A percentile compares a stretch with the other conserved stretches of the same genome.
phyloP scores from a whole-genome alignment of 2,888 invertebrate genomes.

The Orthosia gothica region DNA sequence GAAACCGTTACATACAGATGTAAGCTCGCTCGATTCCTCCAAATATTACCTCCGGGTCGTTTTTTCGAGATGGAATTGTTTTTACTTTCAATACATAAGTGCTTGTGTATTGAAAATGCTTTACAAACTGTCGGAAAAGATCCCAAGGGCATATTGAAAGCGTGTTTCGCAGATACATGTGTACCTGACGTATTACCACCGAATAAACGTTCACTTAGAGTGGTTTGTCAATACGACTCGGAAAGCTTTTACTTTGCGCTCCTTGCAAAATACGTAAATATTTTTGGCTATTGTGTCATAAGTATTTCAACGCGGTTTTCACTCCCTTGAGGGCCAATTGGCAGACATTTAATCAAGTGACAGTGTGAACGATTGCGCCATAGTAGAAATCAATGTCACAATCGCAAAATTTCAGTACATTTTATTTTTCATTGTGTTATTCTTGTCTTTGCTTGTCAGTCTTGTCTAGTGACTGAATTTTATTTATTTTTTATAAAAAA shows the following conservation, averaged over 20 bases:
- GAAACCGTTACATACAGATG: no score
- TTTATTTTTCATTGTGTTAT: not conserved
- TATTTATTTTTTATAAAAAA: no score
- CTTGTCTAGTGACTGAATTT: no score
- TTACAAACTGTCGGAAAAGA: conserved; percentile 71
- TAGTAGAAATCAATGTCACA: conserved; percentile 11
- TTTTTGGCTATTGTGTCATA: conserved; percentile 45
- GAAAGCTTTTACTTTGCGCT: conserved; percentile 79
- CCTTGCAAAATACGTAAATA: conserved; percentile 63
- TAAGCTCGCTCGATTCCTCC: conserved; percentile 30
- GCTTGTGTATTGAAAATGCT: conserved; percentile 71
- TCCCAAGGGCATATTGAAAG: conserved; percentile 75
- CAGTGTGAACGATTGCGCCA: conserved; percentile 12
- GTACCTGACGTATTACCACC: conserved; percentile 75
- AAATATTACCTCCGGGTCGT: conserved; percentile 70
- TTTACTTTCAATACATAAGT: conserved; percentile 71
- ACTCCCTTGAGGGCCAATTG: conserved; percentile 7
- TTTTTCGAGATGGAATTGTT: conserved; percentile 68
- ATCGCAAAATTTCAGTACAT: not conserved
- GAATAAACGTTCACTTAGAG: conserved; percentile 80
- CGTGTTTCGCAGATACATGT: conserved; percentile 72
- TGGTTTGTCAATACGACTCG: conserved; percentile 83
- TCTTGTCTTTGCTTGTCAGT: not conserved
- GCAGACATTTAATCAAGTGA: conserved; percentile 29
- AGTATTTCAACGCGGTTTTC: conserved; percentile 15